Base-by-base conservation (phyloP, 2,113 vertebrate genomes). In the Lagopus muta region DNA sequence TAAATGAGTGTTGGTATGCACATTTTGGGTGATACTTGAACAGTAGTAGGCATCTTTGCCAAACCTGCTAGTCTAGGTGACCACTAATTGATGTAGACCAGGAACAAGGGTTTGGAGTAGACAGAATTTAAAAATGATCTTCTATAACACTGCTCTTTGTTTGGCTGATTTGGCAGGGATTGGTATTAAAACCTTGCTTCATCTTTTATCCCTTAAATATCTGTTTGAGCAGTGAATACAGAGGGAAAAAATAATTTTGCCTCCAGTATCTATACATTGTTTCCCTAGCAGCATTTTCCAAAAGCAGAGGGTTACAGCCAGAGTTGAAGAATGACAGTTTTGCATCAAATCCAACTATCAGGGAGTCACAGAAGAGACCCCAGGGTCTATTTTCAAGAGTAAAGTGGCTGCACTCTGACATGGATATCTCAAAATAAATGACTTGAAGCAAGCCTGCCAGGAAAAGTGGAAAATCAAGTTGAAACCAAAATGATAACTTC, bases 251-350 rank as follows among this genome's bases (percentile, higher is more conserved):
- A 10, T 45, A 36, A 10, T 76, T 94, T 94, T 95, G 28, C 19
- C 13, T 88, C 20, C 83, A 78, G 84, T 81, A 22, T 95, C 45
- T 75, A 52, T 18, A 30, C 24, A 22, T 4, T 65, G 2, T 60
- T 93, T 71, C 32, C 20, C 34, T 83, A 57, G 52, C 15, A 54
- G 10, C 21, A 14, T 17, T 93, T 95, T 90, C 47, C 64, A 96
- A 94, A 95, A 60, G n/a, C 47, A 88, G 27, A 86, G 24, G 57
- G 81, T 88, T 88, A 85, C 74, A 94, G 61, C 57, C 93, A 78
- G 69, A 96, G 81, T 84, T 94, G 67, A 96, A 90, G 52, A 47
- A 48, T 84, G 87, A 91, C 17, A 64, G 71, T 52, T 95, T 95
- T 82, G 65, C 81, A 82, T 92, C 67, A 57, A 93, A 88, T 48